Base-by-base conservation (phyloP, 2,113 vertebrate species). In the Alligator mississippiensis region DNA sequence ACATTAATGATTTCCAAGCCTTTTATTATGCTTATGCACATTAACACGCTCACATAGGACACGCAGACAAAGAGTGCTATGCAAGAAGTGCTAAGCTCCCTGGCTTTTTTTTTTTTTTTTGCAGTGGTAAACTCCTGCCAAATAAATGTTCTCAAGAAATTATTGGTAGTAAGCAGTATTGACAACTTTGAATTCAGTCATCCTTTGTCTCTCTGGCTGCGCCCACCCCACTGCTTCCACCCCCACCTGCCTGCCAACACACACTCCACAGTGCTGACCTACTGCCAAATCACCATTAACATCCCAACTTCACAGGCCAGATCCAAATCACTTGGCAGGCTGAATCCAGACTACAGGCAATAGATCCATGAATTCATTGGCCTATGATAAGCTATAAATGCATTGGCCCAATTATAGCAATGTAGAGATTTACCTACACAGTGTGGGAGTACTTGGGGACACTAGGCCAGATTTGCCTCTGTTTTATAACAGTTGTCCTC, bases 141-240 rank as follows among this genome's bases (percentile, higher is more conserved):
- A 17, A 84, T 34, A 58, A 24, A 47, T 47, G 47, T 47, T 9
- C n/a, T 83, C 76, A 72, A 22, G 72, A 57, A 85, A 12, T 8
- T n/a, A 17, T 15, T 47, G 47, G 47, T 47, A 14, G 47, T 1
- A 5, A 87, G 18, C 10, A 15, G 78, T 30, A 12, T 38, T 55
- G 14, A 55, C 72, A 80, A 25, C 84, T 0, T 13, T 2, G 9
- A 83, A 17, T 14, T 5, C 10, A 64, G n/a, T 0, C 0, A 21
- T 3, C 63, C 75, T 61, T 57, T 14, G 47, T 47, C 47, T 47
- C 7, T 47, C 47, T 47, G 47, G 47, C 47, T 47, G 47, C 47
- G 9, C 47, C 47, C 47, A 47, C 47, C 47, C 47, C 47, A 47
- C 47, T 47, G 47, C 47, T 47, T 47, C 47, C 47, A 47, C 47